Evolutionary conservation across 2,888 invertebrate genomes (phyloP).

Genomic region (Lottia gigantea): DNA sequence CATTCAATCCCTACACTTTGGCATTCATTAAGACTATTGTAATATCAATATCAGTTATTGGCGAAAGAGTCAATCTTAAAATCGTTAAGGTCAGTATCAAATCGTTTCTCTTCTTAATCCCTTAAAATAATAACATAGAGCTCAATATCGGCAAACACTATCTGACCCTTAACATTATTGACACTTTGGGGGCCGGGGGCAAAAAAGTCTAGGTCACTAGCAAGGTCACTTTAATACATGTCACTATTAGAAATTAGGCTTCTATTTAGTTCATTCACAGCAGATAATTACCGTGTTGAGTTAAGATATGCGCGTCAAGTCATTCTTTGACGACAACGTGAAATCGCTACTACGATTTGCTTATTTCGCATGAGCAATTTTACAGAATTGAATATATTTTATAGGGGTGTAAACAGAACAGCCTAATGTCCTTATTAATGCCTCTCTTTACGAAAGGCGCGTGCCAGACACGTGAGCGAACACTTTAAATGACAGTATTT

Average conservation of each 20-base stretch:
- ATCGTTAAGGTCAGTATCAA: no score
- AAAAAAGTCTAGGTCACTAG: slow-evolving; percentile 1
- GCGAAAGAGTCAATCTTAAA: no score
- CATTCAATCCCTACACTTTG: no score
- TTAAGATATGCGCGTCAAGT: no score
- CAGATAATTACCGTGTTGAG: no score
- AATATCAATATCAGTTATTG: no score
- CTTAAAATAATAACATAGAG: slow-evolving; percentile 2
- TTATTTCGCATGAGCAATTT: neutral
- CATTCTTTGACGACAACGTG: neutral
- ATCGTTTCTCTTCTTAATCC: neutral
- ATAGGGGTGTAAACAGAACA: slow-evolving; percentile 8
- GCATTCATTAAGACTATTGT: no score
- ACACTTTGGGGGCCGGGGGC: neutral
- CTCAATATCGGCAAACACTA: neutral
- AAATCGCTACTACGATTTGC: neutral
- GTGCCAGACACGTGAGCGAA: slow-evolving; percentile 7
- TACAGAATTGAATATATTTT: slow-evolving; percentile 1
- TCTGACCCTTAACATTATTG: neutral
- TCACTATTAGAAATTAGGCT: no score
- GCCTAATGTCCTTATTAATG: neutral
- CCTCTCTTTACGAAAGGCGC: neutral
- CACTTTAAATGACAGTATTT: slow-evolving; percentile 8
- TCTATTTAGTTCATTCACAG: no score
- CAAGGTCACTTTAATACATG: neutral